These are phyloP conservation scores for Megaceryle alcyon DNA, from an alignment of 2,797 vertebrate species.

Conservation along the genomic window DNA sequence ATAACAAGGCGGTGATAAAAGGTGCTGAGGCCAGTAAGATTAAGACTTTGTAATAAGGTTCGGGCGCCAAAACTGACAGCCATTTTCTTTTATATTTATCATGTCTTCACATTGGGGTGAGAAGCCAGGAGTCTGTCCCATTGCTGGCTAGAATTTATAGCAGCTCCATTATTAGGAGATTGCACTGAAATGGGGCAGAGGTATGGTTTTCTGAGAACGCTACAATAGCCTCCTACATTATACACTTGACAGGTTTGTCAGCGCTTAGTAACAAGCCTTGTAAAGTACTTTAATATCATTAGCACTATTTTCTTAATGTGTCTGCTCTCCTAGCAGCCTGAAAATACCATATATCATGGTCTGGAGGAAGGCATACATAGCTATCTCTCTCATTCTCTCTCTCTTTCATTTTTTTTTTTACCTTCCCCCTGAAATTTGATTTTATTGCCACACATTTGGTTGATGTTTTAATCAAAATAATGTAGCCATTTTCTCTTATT, in stretches of 20 bases:
- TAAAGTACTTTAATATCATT: constrained; percentile 97
- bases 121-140: constrained; percentile 86
- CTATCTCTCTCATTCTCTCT: constrained; percentile 56
- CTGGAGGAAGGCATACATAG: constrained; percentile 67
- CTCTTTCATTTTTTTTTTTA: constrained; percentile 44
- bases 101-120: constrained; percentile 91
- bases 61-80: constrained; percentile 89
- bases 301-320: constrained; percentile 98
- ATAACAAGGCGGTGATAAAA: constrained; percentile 93
- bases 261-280: constrained; percentile 91
- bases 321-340: constrained; percentile 86
- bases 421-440: constrained; percentile 67
- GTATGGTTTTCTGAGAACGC: constrained; percentile 91
- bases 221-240: constrained; percentile 93
- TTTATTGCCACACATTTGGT: constrained; percentile 73
- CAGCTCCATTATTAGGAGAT: constrained; percentile 92
- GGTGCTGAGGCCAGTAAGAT: constrained; percentile 91
- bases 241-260: constrained; percentile 95
- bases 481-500: constrained; percentile 84
- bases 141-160: constrained; percentile 94
- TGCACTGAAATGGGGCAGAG: constrained; percentile 86
- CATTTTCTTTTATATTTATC: constrained; percentile 94
- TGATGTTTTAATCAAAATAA: constrained; percentile 87
- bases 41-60: constrained; percentile 93
- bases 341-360: constrained; percentile 87